Percentiles rank a stretch among this genome's conserved stretches.
Evolutionary conservation across 1,140 invertebrate species (phyloP).

Genomic region (Cydia strobilella): DNA sequence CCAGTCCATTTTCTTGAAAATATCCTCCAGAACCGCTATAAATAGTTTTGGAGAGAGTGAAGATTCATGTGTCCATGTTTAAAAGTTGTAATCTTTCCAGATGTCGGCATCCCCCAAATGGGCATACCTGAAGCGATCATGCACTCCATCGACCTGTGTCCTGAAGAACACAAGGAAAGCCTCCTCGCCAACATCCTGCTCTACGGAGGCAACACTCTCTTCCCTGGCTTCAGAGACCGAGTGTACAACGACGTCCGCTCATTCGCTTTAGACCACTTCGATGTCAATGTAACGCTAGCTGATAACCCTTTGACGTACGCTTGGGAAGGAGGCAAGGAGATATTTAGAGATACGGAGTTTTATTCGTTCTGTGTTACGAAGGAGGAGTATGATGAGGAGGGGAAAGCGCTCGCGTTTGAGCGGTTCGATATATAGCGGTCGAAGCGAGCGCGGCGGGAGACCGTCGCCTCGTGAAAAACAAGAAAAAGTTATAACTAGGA

Average conservation of each 20-base stretch:
- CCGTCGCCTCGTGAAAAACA: conserved; percentile 57
- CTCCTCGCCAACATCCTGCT: conserved; percentile 94
- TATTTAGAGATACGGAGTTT: conserved; percentile 88
- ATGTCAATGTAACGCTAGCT: conserved; percentile 83
- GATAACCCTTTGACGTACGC: conserved; percentile 90
- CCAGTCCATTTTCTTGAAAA: too few species aligned
- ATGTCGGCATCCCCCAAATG: conserved; percentile 96
- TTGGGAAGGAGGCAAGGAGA: conserved; percentile 91
- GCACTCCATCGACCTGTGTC: conserved; percentile 86
- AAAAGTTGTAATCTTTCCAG: conserved; percentile 55
- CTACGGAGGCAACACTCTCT: conserved; percentile 93
- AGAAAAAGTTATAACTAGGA: too few species aligned
- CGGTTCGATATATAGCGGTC: conserved; percentile 84
- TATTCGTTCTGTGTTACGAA: conserved; percentile 87
- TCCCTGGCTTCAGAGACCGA: conserved; percentile 92
- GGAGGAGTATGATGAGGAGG: conserved; percentile 94
- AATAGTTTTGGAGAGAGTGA: too few species aligned
- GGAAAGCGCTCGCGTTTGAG: conserved; percentile 85
- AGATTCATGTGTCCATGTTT: too few species aligned
- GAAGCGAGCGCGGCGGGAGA: conserved; percentile 62
- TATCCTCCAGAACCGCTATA: too few species aligned
- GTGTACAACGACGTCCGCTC: conserved; percentile 90
- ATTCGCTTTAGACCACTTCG: conserved; percentile 87
- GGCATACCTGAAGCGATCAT: conserved; percentile 96
- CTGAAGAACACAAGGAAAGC: conserved; percentile 89